Percentiles rank a stretch among this genome's conserved stretches.
Conservation (phyloP, 2,888 invertebrate genomes). For the Carcina quercana region DNA sequence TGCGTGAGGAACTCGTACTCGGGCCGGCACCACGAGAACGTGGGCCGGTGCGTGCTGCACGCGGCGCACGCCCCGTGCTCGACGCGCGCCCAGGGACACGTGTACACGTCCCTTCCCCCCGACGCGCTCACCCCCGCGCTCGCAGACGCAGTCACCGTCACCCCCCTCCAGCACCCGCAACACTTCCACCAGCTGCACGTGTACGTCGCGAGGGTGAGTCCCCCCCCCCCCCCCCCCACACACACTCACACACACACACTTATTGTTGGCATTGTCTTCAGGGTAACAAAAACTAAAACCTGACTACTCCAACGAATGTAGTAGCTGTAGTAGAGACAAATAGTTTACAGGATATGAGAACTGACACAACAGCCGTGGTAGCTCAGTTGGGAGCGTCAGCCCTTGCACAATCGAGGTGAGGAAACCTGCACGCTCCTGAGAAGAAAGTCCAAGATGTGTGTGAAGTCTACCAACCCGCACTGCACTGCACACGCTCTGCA, state of each 20-base stretch:
- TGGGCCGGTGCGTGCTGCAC: constrained; percentile 90
- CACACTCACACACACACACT: not conserved
- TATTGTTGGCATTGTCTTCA: too few species aligned
- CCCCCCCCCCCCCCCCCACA: not conserved
- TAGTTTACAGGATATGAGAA: too few species aligned
- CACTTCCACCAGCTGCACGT: constrained; percentile 82
- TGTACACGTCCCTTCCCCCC: constrained; percentile 2
- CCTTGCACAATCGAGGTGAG: too few species aligned
- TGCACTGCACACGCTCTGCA: too few species aligned
- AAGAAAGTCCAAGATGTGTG: too few species aligned
- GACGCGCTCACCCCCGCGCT: constrained; percentile 35
- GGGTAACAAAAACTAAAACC: too few species aligned
- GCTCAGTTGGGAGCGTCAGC: too few species aligned
- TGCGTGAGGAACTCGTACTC: constrained; percentile 91
- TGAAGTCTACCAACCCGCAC: too few species aligned
- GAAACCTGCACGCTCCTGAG: too few species aligned
- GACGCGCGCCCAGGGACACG: constrained; percentile 65
- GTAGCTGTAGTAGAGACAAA: too few species aligned
- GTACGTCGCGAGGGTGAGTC: constrained; percentile 77
- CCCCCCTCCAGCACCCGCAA: constrained; percentile 76
- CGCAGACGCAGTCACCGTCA: constrained; percentile 76
- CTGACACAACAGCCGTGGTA: too few species aligned
- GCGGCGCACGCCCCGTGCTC: constrained; percentile 78
- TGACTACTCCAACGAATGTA: too few species aligned
- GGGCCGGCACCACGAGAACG: constrained; percentile 87